Base-by-base conservation (phyloP, 1,140 invertebrate genomes). In the Formica exsecta region DNA sequence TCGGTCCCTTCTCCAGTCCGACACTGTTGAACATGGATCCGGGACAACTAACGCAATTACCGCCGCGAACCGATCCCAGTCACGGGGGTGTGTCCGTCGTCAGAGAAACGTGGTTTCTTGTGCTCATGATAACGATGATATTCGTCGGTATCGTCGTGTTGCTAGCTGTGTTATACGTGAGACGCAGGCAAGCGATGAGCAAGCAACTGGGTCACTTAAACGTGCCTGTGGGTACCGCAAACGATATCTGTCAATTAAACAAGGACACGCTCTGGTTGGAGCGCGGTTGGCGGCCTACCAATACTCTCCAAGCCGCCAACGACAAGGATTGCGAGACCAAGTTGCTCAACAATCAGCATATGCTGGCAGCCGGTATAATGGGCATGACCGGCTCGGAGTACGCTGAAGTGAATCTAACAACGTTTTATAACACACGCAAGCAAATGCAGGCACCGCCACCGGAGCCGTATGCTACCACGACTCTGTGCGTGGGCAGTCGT, bases 381-480 rank as follows among this genome's bases (percentile, higher is more conserved):
- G 95, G 92, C 91, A 96, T 95, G 95, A 92, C 85, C 4, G 96
- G 96, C 22, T 96, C 97, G 0, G 97, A 98, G 89, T 98, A 98
- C 88, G 97, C 97, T 0, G 97, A 98, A 94, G 97, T 98, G 1
- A 97, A 98, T 90, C 92, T 98, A 83, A 97, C 97, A 13, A 98
- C 97, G 0, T 98, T 98, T 92, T 98, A 98, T 93, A 98, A 97
- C 86, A 96, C 95, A 19, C 95, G 95, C 51, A 96, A 96, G 92
- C 96, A 96, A 73, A 95, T 96, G 19, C 97, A 97, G 86, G 97
- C 97, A 85, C 97, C 97, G 0, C 97, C 97, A 0, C 97, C 97
- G 0, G 95, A 95, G 7, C 98, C 98, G 0, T 98, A 98, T 92
- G 98, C 98, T 0, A 98, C 98, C 0, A 98, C 98, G 1, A 98